Conservation (phyloP, 1,140 invertebrate species). For the Ceratina japonica region DNA sequence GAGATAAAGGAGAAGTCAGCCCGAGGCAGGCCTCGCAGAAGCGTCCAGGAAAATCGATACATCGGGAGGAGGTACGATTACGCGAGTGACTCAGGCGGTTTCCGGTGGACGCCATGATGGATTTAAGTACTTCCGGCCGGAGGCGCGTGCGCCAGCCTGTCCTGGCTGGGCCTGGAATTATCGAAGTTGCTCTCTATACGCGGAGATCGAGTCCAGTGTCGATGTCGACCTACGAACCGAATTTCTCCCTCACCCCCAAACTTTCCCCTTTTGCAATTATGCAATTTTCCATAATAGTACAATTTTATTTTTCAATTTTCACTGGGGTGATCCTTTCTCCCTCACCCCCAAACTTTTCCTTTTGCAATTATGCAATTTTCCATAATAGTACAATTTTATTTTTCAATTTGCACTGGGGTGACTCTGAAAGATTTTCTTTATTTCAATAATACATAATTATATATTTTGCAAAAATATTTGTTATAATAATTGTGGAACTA, state of each 20-base stretch:
- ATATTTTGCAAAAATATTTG: too few relatives aligned
- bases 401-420: too few relatives aligned
- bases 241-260: not conserved
- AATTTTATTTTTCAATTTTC: too few relatives aligned
- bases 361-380: too few relatives aligned
- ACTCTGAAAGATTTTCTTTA: too few relatives aligned
- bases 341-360: not conserved
- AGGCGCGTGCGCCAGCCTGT: slow-evolving; percentile 70
- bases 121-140: slow-evolving; percentile 73
- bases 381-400: too few relatives aligned
- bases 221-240: slow-evolving; percentile 22
- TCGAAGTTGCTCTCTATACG: slow-evolving; percentile 57
- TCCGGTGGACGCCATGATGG: slow-evolving; percentile 74
- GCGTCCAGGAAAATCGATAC: slow-evolving; percentile 69
- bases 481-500: too few relatives aligned
- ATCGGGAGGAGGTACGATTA: slow-evolving; percentile 71
- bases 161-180: slow-evolving; percentile 54
- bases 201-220: slow-evolving; percentile 49
- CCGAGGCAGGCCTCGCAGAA: slow-evolving; percentile 52
- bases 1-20: slow-evolving; percentile 59
- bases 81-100: slow-evolving; percentile 74
- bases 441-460: too few relatives aligned
- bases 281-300: too few relatives aligned
- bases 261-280: too few relatives aligned
- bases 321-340: too few relatives aligned